phyloP scores from a whole-genome alignment of 2,888 invertebrate species.

The Drosophila mimetica region DNA sequence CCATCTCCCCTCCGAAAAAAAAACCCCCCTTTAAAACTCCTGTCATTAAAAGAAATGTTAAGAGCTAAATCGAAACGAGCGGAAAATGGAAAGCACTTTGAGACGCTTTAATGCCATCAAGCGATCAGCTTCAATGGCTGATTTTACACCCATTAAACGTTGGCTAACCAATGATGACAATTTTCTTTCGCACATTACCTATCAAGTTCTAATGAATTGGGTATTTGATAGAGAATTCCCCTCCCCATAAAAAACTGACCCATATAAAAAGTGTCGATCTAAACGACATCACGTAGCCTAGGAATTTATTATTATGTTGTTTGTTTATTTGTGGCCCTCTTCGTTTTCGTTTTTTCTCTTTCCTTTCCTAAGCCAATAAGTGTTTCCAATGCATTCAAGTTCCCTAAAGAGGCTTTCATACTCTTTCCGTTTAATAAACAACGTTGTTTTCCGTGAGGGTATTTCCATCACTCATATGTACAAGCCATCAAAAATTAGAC shows the following conservation, averaged over 20 bases:
- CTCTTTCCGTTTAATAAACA: constrained; percentile 4
- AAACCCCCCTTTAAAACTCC: background rate
- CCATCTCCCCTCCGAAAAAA: background rate
- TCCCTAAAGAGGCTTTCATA: constrained; percentile 3
- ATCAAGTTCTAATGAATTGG: constrained; percentile 6
- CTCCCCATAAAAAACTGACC: constrained; percentile 51
- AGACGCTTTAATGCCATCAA: constrained; percentile 45
- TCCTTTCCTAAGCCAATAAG: constrained; percentile 56
- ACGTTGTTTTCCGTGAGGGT: constrained; percentile 5
- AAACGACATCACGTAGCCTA: constrained; percentile 48
- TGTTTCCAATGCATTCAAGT: constrained; percentile 41
- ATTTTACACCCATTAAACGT: constrained; percentile 41
- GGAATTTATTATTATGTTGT: constrained; percentile 50
- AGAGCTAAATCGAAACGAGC: constrained; percentile 37
- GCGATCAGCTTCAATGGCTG: constrained; percentile 40
- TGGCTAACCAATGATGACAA: constrained; percentile 17
- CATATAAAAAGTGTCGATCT: constrained; percentile 37
- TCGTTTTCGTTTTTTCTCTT: constrained; percentile 2
- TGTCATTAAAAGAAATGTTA: constrained; percentile 43
- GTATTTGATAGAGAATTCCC: background rate
- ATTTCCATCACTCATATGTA: constrained; percentile 15
- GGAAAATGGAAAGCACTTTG: constrained; percentile 59
- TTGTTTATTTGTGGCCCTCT: constrained; percentile 13
- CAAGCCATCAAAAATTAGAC: constrained; percentile 17
- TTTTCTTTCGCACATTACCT: background rate